Conservation (phyloP, 2,113 vertebrate species). For the Chinchilla lanigera region DNA sequence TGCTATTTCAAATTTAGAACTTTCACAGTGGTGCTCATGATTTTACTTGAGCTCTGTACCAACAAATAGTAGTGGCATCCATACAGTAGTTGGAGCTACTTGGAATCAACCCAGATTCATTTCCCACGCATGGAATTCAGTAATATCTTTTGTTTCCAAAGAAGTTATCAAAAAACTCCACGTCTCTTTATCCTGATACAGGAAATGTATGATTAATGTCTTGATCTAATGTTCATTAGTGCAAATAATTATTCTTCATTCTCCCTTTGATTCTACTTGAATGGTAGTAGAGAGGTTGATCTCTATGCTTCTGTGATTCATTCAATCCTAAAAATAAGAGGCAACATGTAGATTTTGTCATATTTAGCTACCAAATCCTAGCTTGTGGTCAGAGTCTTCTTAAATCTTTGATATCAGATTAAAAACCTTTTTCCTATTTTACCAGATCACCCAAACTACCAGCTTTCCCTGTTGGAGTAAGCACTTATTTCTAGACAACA, state of each 20-base stretch:
- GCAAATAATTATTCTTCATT: neutral
- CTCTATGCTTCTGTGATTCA: neutral
- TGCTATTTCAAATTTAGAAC: conserved; percentile 1
- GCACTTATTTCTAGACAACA: neutral
- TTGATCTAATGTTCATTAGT: neutral
- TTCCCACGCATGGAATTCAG: neutral
- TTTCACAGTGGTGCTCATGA: neutral
- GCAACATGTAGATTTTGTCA: neutral
- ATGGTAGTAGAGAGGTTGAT: neutral
- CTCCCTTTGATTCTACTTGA: neutral
- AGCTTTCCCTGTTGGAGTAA: neutral
- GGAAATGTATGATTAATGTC: neutral
- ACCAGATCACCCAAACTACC: neutral
- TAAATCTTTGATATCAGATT: neutral
- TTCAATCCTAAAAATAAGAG: neutral
- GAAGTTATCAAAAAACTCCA: neutral
- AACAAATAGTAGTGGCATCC: neutral
- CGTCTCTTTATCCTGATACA: neutral
- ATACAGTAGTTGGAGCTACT: neutral
- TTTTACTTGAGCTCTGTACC: neutral
- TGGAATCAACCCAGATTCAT: neutral
- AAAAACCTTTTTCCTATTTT: neutral
- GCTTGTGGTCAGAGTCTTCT: neutral
- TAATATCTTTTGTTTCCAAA: neutral
- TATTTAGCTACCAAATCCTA: neutral